Percentiles rank a stretch among this genome's conserved stretches.
phyloP scores from a whole-genome alignment of 2,888 invertebrate genomes.

The Euclidia mi region DNA sequence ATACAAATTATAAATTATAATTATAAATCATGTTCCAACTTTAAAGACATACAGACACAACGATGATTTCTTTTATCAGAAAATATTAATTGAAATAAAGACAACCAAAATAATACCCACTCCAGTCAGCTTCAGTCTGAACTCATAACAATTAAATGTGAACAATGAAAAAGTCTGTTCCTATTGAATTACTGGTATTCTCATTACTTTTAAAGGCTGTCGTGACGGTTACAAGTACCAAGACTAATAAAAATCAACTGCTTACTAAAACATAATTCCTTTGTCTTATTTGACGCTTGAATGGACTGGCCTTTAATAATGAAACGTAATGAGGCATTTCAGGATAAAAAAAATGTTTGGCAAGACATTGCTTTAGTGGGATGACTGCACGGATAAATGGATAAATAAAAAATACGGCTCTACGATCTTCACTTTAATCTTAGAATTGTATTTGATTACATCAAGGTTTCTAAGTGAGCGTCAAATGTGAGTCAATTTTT shows the following conservation, averaged over 20 bases:
- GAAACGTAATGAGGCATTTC: constrained; percentile 14
- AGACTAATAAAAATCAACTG: constrained; percentile 25
- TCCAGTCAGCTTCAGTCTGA: neutral
- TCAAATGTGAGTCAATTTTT: too few species aligned
- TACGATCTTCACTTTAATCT: too few species aligned
- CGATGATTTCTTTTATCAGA: too few species aligned
- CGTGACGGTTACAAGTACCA: neutral
- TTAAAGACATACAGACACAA: too few species aligned
- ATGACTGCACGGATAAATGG: neutral
- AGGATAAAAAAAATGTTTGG: constrained; percentile 7
- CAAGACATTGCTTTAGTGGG: constrained; percentile 2
- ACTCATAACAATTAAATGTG: constrained; percentile 10
- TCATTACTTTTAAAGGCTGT: constrained; percentile 10
- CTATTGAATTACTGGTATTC: constrained; percentile 12
- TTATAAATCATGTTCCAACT: too few species aligned
- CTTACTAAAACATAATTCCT: constrained; percentile 30
- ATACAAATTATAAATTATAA: too few species aligned
- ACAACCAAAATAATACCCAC: neutral
- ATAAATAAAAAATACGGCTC: neutral
- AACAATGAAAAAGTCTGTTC: constrained; percentile 15
- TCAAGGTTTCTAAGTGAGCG: too few species aligned
- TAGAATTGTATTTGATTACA: too few species aligned
- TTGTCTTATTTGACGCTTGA: constrained; percentile 14
- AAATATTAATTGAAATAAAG: neutral
- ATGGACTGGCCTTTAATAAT: constrained; percentile 8